phyloP scores from a whole-genome alignment of 2,797 vertebrate genomes.

The Pangasius mekongensis region DNA sequence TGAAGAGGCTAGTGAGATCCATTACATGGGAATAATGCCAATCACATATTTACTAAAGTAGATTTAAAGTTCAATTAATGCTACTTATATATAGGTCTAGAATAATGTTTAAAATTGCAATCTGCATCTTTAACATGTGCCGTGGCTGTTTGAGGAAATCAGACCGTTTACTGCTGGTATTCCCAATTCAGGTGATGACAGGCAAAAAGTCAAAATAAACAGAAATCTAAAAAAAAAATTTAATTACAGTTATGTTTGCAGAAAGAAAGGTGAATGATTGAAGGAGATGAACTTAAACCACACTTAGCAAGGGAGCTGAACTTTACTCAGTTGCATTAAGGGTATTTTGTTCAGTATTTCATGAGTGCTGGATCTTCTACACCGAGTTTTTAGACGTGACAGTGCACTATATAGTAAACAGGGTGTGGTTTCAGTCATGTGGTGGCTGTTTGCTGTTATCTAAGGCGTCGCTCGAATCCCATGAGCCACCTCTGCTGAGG shows the following conservation, averaged over 20 bases:
- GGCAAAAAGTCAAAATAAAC: neutral
- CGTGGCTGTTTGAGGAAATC: neutral
- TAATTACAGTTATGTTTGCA: neutral
- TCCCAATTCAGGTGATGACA: neutral
- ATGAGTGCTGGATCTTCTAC: neutral
- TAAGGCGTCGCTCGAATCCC: slow-evolving; percentile 9
- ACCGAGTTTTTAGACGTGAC: neutral
- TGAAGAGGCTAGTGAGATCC: neutral
- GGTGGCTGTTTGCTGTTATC: slow-evolving; percentile 39
- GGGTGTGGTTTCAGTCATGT: slow-evolving; percentile 38
- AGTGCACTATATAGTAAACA: slow-evolving; percentile 21
- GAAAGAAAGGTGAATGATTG: neutral
- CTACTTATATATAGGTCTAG: neutral
- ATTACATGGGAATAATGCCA: neutral
- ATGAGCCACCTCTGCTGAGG: slow-evolving; percentile 7
- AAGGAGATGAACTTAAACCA: neutral
- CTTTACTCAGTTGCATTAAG: neutral
- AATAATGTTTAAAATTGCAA: neutral
- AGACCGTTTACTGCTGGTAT: neutral
- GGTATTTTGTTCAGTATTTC: neutral
- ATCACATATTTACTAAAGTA: neutral
- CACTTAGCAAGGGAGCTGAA: neutral
- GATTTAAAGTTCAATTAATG: neutral
- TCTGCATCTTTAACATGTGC: neutral
- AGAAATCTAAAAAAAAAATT: neutral